These are phyloP conservation scores for Micronycteris hirsuta DNA, from an alignment of 2,113 vertebrate species.

Conservation along the genomic window DNA sequence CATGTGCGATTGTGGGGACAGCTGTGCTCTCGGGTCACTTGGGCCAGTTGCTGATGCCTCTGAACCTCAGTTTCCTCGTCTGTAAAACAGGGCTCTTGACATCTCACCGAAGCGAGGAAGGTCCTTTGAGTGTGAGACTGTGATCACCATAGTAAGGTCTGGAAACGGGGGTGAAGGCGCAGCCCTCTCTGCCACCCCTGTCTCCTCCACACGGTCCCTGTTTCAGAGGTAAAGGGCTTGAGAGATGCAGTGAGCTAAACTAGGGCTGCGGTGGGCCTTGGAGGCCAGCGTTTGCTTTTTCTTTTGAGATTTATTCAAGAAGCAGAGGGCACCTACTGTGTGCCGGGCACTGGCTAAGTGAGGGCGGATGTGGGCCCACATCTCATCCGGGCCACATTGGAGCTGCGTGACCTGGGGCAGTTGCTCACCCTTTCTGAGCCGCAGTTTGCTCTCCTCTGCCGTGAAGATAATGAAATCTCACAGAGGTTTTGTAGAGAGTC, in stretches of 20 bases:
- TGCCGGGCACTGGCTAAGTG: neutral
- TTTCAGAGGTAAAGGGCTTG: neutral
- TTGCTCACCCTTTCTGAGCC: neutral
- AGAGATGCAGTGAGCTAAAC: neutral
- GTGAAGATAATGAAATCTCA: neutral
- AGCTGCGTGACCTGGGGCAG: neutral
- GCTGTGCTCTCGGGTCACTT: neutral
- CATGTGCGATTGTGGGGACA: fast-evolving
- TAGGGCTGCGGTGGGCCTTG: fast-evolving
- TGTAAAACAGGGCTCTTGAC: neutral
- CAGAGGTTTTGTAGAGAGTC: neutral
- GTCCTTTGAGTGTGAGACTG: neutral
- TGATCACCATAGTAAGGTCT: neutral
- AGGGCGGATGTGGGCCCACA: fast-evolving
- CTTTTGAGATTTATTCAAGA: neutral
- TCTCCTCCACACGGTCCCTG: fast-evolving
- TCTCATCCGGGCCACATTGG: neutral
- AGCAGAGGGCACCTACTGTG: neutral
- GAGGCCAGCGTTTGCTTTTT: fast-evolving
- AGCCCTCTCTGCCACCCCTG: fast-evolving
- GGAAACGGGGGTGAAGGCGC: neutral
- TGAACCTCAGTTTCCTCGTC: neutral
- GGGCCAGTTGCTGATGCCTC: fast-evolving
- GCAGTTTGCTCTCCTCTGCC: neutral
- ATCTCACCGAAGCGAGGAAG: neutral